Base-by-base conservation (phyloP, 1,140 invertebrate genomes). In the Samia ricini region DNA sequence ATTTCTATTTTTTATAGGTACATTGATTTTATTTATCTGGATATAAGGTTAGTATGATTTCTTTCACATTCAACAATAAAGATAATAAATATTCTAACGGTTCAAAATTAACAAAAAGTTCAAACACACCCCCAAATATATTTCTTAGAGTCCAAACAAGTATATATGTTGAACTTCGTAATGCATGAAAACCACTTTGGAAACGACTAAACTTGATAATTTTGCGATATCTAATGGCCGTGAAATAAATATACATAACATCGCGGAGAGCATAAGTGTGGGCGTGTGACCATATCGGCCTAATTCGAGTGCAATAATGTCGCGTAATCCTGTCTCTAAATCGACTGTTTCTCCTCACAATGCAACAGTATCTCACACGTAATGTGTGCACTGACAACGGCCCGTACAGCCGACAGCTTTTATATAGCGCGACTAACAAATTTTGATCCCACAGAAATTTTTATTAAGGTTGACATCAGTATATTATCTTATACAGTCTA, bases 261-360 rank as follows among this genome's bases (percentile, higher is more conserved):
- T 42, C 33, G 33, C 33, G 15, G 15, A 42, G 12, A 24, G 54
- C 18, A 56, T 18, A 57, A 29, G 52, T 61, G 77, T 85, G 69
- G 81, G 77, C 71, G 77, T 67, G 64, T 56, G 62, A 64, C 57
- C 72, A 74, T 77, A 73, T 70, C 76, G 74, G 63, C 74, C 82
- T 85, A 85, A 86, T 88, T 88, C 81, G 63, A 72, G 74, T 77
- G 76, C 68, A 82, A 88, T 88, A 85, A 83, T 76, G 84, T 69
- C 70, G 67, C 69, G 74, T 77, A 77, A 81, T 81, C 78, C 77
- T 15, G 72, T 71, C 56, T 73, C 74, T 82, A 80, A 84, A 84
- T 83, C 79, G 79, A 74, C 68, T 82, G 78, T 86, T 77, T 74
- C 74, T 60, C 61, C 63, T 71, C 71, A 84, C 83, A 84, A 82